These are phyloP conservation scores for Corbicula japonica DNA, from an alignment of 2,888 invertebrate genomes.

Conservation along the genomic window DNA sequence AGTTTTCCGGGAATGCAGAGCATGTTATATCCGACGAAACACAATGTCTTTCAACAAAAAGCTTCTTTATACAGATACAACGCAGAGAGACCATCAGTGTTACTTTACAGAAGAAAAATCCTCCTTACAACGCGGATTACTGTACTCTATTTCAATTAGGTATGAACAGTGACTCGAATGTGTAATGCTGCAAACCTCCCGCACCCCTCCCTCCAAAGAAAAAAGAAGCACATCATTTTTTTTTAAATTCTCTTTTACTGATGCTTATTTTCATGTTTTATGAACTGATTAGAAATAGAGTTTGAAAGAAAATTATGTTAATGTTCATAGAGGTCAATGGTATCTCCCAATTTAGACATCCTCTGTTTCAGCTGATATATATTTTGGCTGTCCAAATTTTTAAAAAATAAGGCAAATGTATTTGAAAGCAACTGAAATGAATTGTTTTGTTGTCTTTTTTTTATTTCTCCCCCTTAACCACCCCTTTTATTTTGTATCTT, in stretches of 20 bases:
- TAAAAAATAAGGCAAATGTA: no score
- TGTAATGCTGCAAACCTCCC: no score
- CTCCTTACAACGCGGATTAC: constrained; percentile 20
- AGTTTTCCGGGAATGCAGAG: not conserved
- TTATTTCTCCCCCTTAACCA: no score
- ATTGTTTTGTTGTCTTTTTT: no score
- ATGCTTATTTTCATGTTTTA: not conserved
- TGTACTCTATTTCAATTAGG: constrained; percentile 11
- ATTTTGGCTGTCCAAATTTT: no score
- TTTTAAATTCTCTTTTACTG: not conserved
- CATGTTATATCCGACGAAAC: not conserved
- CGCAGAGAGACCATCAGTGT: not conserved
- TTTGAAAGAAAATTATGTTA: not conserved
- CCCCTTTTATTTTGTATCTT: no score
- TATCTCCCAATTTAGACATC: not conserved
- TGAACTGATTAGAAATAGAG: not conserved
- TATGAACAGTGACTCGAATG: not conserved
- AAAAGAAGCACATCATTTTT: not conserved
- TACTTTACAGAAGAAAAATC: constrained; percentile 5
- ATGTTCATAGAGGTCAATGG: not conserved
- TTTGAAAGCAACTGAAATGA: no score
- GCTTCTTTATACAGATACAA: not conserved
- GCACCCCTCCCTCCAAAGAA: not conserved
- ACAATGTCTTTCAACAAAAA: not conserved
- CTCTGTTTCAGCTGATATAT: no score